Conservation (phyloP, 92 coral and sea anemone species). For the Anthopleura xanthogrammica region DNA sequence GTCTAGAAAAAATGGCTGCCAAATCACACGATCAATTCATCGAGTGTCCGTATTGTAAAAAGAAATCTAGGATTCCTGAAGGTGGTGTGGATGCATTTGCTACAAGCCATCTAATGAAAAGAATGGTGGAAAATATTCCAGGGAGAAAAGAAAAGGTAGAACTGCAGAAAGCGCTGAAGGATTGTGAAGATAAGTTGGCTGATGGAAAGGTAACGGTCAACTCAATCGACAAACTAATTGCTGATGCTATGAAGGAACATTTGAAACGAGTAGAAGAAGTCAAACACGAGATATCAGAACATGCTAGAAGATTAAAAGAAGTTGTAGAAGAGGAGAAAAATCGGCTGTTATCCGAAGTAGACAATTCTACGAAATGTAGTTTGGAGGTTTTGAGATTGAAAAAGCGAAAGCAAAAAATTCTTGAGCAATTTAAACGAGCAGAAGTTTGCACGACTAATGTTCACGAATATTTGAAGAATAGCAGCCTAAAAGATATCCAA, state of each 20-base stretch:
- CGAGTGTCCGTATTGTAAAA: constrained; percentile 51
- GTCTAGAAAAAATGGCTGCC: constrained; percentile 39
- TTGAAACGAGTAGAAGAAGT: background rate
- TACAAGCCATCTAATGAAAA: constrained; percentile 37
- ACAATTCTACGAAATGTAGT: background rate
- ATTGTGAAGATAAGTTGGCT: constrained; percentile 15
- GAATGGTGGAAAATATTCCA: constrained; percentile 47
- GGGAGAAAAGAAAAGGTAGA: constrained; percentile 50
- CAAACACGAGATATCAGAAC: background rate
- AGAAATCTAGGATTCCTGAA: constrained; percentile 35
- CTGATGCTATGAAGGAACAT: background rate
- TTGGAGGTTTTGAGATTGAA: background rate
- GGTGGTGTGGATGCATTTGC: constrained; percentile 50
- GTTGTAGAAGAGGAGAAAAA: background rate
- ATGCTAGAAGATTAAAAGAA: background rate
- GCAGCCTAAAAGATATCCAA: background rate
- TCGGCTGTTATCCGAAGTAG: background rate
- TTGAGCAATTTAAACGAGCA: background rate
- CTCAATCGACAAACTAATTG: background rate
- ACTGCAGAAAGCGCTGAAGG: constrained; percentile 40
- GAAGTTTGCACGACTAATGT: background rate
- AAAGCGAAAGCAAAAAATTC: background rate
- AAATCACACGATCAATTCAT: background rate
- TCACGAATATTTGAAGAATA: background rate
- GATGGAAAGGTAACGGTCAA: background rate